phyloP scores from a whole-genome alignment of 2,113 vertebrate genomes.

The Misgurnus anguillicaudatus region DNA sequence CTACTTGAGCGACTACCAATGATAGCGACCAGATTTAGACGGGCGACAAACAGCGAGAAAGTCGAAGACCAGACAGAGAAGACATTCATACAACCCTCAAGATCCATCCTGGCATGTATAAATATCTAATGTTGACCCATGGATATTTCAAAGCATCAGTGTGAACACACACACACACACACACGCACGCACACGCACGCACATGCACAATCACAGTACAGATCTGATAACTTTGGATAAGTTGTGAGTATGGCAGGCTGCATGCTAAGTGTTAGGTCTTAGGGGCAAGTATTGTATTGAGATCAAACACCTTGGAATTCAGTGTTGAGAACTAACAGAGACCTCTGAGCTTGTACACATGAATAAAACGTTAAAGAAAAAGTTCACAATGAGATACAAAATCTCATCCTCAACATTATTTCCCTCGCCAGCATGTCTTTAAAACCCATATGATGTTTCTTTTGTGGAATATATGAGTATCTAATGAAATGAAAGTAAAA shows the following conservation, averaged over 20 bases:
- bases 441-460: too few species aligned
- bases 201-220: constrained; percentile 6
- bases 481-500: too few species aligned
- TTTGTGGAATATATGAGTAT: too few species aligned
- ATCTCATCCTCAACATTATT: not conserved
- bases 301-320: constrained; percentile 32
- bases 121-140: constrained; percentile 22
- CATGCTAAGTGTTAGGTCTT: constrained; percentile 25
- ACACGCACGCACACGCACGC: constrained; percentile 4
- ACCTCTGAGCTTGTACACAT: constrained; percentile 6
- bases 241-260: constrained; percentile 9
- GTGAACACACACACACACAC: constrained; percentile 10
- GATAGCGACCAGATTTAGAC: too few species aligned
- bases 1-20: too few species aligned
- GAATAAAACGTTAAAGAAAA: not conserved
- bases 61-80: not conserved
- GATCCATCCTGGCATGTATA: not conserved
- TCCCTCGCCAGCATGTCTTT: too few species aligned
- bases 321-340: constrained; percentile 4
- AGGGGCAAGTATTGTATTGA: constrained; percentile 11
- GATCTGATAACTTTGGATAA: constrained; percentile 35
- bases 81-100: not conserved
- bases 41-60: too few species aligned
- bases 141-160: constrained; percentile 7
- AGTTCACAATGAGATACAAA: not conserved